Evolutionary conservation across 1,140 invertebrate species (phyloP).

Genomic region (Diachasma alloeum): DNA sequence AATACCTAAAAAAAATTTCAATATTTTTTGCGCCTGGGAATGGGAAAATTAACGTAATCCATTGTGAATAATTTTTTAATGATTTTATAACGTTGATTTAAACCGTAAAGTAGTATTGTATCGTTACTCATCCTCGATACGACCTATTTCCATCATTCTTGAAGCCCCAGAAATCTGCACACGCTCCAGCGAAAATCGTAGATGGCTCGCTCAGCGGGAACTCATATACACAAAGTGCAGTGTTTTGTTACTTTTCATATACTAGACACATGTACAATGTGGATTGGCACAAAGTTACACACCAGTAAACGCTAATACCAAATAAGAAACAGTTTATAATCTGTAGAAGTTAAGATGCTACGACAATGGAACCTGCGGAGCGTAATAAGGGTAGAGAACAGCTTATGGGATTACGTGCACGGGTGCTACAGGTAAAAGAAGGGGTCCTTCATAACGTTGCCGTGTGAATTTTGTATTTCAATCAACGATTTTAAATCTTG

Average conservation of each 20-base stretch:
- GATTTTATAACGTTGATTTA: conserved; percentile 19
- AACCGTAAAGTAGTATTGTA: conserved; percentile 8
- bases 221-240: conserved; percentile 20
- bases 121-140: conserved; percentile 2
- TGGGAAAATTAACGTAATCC: neutral
- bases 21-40: neutral
- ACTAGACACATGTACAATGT: neutral
- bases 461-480: conserved; percentile 15
- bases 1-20: neutral
- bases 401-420: conserved; percentile 57
- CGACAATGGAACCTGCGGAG: conserved; percentile 54
- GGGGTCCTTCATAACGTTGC: neutral
- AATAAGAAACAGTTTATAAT: conserved; percentile 59
- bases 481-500: too few relatives aligned
- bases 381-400: conserved; percentile 53
- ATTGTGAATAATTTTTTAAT: conserved; percentile 27
- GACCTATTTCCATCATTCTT: neutral
- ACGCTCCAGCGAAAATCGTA: conserved; percentile 24
- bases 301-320: conserved; percentile 44
- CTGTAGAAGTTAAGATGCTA: conserved; percentile 59
- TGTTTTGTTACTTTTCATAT: neutral
- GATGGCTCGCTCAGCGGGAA: conserved; percentile 20
- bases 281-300: conserved; percentile 25
- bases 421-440: conserved; percentile 38
- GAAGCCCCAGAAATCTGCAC: neutral